Base-by-base conservation (phyloP, 1,140 invertebrate species). In the Zaprionus inermis region DNA sequence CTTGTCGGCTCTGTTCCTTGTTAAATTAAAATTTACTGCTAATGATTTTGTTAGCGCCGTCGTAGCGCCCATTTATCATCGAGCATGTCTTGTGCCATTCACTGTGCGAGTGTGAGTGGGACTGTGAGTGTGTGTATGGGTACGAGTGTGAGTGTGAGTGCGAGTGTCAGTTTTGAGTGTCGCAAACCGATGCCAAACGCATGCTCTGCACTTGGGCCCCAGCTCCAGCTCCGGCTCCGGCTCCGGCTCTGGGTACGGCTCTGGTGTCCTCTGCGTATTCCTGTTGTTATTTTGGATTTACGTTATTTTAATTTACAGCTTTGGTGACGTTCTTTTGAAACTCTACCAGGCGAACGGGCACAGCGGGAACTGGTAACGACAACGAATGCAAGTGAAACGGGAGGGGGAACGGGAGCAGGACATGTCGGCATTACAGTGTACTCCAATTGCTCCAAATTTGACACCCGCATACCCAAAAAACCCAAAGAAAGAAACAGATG, bases 221-320 rank as follows among this genome's bases (percentile, higher is more conserved):
- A 6, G 1, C 36, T 38, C 36, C 16, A 16, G 16, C 6, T 46
- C 44, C 10, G 38, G 58, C 64, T 69, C 61, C 58, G 44, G 41
- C 38, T 16, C 14, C 7, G 16, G n/a, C 30, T 32, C 30, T 2
- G 30, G 6, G n/a, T 44, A n/a, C 18, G 44, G 18, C 9, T 49
- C n/a, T 41, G 16, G 22, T 32, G 24, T 36, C 28, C 16, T 51
- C 36, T 61, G n/a, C 9, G 7, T 55, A 28, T 22, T 72, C 34
- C 18, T 55, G 34, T 75, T 64, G 54, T 54, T 69, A 64, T 49
- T 65, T 38, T 81, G 67, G 81, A 67, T 86, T 79, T 81, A 79
- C 76, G 81, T 82, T 86, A 85, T 81, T 86, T 86, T 79, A 86
- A 86, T 86, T 86, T 86, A 82, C 82, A 85, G 78, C 81, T 75